Base-by-base conservation (phyloP, 2,888 invertebrate genomes). In the Caenorhabditis uteleia region DNA sequence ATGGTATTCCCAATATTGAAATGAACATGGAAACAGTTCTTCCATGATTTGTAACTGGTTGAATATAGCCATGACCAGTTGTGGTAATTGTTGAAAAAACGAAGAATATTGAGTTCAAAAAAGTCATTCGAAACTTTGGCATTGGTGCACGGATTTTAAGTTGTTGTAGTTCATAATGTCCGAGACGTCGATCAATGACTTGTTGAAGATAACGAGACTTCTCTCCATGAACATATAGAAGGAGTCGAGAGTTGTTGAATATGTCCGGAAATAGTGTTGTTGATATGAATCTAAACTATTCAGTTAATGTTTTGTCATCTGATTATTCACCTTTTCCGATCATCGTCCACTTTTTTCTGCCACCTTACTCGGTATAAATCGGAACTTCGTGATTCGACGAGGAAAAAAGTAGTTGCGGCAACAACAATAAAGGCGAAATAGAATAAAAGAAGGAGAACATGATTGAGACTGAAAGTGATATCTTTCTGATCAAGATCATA, bases 1-100 rank as follows among this genome's bases (percentile, higher is more conserved):
- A 45, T 31, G 45, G 45, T 16, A 45, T 31, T 18, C 45, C 45
- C 6, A 45, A 3, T 20, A 45, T 20, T 29, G 45, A 45, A 2
- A 45, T 5, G 14, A 45, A 18, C n/a, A 45, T 45, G 20, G 45
- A 45, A 20, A 21, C 12, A 33, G 21, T 29, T 23, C 33, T 31
- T n/a, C 45, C 45, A 21, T 33, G 21, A 18, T 45, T 29, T n/a
- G 45, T 45, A 23, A 31, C 45, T 29, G 45, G 45, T 33, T 45
- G 45, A 31, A 45, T 33, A 45, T 45, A 45, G 6, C 45, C 33
- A 33, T 45, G 45, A 21, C 45, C 45, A 18, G 45, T 45, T 33
- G 45, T 45, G 20, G 45, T 45, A 2, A 45, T 45, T 31, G 31
- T 45, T 20, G 45, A 45, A 21, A 45, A 45, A 2, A 45, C 45